Evolutionary conservation across 2,888 invertebrate species (phyloP).

Genomic region (Callinectes sapidus): DNA sequence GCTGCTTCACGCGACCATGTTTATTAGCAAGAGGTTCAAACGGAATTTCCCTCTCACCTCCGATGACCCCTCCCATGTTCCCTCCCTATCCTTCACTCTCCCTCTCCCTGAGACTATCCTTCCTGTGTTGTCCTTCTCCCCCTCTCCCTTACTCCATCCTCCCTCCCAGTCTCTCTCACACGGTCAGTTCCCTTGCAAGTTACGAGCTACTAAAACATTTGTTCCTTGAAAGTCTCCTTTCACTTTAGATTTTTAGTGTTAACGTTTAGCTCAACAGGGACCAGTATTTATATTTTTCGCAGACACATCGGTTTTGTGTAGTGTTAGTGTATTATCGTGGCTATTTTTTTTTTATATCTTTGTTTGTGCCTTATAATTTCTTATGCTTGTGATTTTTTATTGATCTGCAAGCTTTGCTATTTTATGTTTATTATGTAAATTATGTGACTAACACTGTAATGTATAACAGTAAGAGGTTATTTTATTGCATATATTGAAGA

Average conservation of each 20-base stretch:
- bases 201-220: slow-evolving; percentile 19
- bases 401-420: background rate
- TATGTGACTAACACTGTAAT: background rate
- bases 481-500: background rate
- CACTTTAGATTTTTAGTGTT: background rate
- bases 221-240: background rate
- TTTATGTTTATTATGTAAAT: background rate
- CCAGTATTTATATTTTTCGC: background rate
- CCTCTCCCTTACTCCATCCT: background rate
- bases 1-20: slow-evolving; percentile 38
- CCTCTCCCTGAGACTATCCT: background rate
- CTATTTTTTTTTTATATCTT: background rate
- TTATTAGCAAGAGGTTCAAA: slow-evolving; percentile 50
- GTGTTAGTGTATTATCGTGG: background rate
- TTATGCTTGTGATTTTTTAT: background rate
- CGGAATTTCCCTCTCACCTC: slow-evolving; percentile 46
- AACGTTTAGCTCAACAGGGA: background rate
- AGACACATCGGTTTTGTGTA: background rate
- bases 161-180: slow-evolving; percentile 27
- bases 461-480: background rate
- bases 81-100: slow-evolving; percentile 24
- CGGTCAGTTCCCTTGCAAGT: slow-evolving; percentile 19
- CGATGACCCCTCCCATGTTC: slow-evolving; percentile 20
- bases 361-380: background rate
- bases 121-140: background rate